Evolutionary conservation across 2,113 vertebrate species (phyloP), one percentile per base, ranked within the genome.

Genomic region (Eudorcas thomsonii): DNA sequence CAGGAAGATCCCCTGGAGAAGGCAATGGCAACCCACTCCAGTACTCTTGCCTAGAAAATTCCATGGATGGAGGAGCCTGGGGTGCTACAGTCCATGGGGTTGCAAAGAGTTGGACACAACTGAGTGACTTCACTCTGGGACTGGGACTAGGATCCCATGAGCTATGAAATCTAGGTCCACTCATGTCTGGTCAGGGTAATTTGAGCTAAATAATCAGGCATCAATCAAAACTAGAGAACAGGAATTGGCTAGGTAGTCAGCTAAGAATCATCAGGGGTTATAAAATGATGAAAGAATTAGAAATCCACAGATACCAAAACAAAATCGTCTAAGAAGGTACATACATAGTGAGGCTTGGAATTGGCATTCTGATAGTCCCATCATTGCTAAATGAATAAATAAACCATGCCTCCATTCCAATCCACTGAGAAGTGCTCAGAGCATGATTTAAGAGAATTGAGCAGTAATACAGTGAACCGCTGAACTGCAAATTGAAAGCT

Each of bases 351-450:
- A 95, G 13, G 43, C 84, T 96, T 90, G 23, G 50, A 97, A 98
- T 80, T 96, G n/a, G 45, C 55, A 80, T 89, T 74, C 13, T 91
- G 95, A 80, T 87, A 92, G 28, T 50, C 16, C 59, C 28, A 62
- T 90, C 77, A 80, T 45, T 82, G 71, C 33, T 59, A 97, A 95
- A 96, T 88, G 74, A 90, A 92, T 86, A 97, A 97, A 90, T 82
- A 94, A 89, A 94, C 71, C 16, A 52, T 89, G 21, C 21, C 33
- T 71, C 84, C 90, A 95, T 92, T 95, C 60, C 91, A 88, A 94
- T 90, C 25, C 77, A 84, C 64, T 94, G 80, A 83, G 74, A 80
- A 94, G 13, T 92, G 93, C 45, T 89, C 86, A 89, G 16, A 94
- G 39, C 14, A 91, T 62, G 52, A 96, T 96, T 95, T 85, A 95